Base-by-base conservation (phyloP, 2,113 vertebrate genomes). In the Colaptes auratus region DNA sequence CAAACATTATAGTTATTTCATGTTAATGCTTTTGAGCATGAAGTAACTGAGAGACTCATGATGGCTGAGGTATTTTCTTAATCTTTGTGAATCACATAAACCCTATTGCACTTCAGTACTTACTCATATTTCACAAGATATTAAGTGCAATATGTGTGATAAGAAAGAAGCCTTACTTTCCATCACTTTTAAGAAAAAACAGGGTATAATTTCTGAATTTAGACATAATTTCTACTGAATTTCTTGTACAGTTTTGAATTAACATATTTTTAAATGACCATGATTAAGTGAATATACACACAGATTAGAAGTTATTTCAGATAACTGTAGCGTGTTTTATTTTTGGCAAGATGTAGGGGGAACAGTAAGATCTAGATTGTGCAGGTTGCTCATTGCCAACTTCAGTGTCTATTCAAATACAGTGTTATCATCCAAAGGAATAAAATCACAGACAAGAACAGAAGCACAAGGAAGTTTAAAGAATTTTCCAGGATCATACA, bases 291-390 rank as follows among this genome's bases (percentile, higher is more conserved):
- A 24, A 50, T 76, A 33, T 92, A 92, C 50, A 76, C 75, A 94
- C 23, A 91, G 93, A 96, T 94, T 74, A 91, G n/a, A 85, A 93
- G 78, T 82, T 94, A 91, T 92, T 95, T 96, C 71, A 92, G 95
- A 87, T 82, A 89, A 64, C 52, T 31, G 56, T 87, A 92, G 71
- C 84, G 73, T 91, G 71, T 46, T 95, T 93, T 95, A 85, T 96
- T 94, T 95, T 96, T 93, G 80, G 84, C 78, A 93, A 88, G 79
- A 71, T 92, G 71, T 94, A 89, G 89, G 74, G 81, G 63, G 78
- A 95, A 88, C 71, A 77, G 78, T 88, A 80, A 89, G 75, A 91
- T 89, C 81, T 93, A 77, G 64, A 89, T 84, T 82, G 84, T 92
- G 50, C 42, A 82, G 87, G 75, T 89, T 91, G 70, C 71, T 87